Base-by-base conservation (phyloP, 2,113 vertebrate species). In the Mesitornis unicolor region DNA sequence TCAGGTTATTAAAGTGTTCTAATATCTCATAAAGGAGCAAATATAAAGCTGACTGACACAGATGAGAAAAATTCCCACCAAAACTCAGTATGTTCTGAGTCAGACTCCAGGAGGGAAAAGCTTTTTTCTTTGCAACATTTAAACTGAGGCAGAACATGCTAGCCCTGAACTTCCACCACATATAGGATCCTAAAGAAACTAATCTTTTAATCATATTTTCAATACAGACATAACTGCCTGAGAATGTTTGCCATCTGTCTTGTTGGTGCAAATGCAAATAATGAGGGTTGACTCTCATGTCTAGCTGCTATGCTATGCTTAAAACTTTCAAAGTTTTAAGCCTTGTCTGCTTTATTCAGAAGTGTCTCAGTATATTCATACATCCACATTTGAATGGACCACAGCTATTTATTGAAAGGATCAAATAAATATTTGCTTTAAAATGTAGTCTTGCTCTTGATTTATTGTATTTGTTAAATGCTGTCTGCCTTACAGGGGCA, bases 401-500 rank as follows among this genome's bases (percentile, higher is more conserved):
- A 22, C n/a, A 53, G 38, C 33, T 89, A 45, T 76, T 71, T 85
- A 61, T 33, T 47, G 71, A 91, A 89, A 92, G 36, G 6, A 69
- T 69, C 22, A 57, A 80, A 87, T 50, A 85, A 94, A 91, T 89
- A 85, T 84, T 94, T 85, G 26, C 36, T 85, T 85, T 95, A 71
- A 89, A 96, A 85, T 48, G 12, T 36, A 94, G 36, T 42, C 12
- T n/a, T 87, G 31, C 19, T 87, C 67, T 93, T 94, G 78, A 91
- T 94, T 64, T 87, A 95, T 59, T 69, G 19, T 19, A 38, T 69
- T 93, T 40, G 90, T 89, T 85, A 91, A 81, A 50, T 9, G 31
- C 22, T 87, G 24, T 64, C 68, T 71, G 43, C 77, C 61, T 91
- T 70, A 68, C 18, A 87, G 82, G 43, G 60, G 87, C 38, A 91